Evolutionary conservation across 2,888 invertebrate genomes (phyloP).

Genomic region (Sicus ferrugineus): DNA sequence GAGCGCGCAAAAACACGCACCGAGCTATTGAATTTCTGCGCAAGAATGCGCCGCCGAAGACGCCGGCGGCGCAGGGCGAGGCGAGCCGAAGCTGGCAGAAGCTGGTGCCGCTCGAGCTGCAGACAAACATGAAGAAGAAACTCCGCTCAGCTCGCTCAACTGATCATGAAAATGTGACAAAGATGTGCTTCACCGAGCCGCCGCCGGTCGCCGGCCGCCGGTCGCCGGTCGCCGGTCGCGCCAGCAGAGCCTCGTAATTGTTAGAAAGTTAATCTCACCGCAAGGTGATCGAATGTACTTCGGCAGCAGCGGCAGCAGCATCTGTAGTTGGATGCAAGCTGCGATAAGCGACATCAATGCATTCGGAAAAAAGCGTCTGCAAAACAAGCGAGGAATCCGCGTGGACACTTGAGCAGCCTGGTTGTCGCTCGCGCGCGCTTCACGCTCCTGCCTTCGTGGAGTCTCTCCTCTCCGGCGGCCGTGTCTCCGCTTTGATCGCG

Average conservation of each 20-base stretch:
- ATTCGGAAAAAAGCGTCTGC: neutral
- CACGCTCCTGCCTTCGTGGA: neutral
- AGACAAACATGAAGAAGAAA: slow-evolving; percentile 1
- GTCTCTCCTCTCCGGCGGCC: neutral
- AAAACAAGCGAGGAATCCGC: slow-evolving; percentile 3
- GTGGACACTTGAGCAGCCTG: slow-evolving; percentile 23
- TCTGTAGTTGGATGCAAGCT: neutral
- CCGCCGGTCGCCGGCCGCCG: neutral
- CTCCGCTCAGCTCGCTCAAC: neutral
- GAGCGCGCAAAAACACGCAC: slow-evolving; percentile 4
- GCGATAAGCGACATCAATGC: neutral
- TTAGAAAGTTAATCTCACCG: slow-evolving; percentile 42
- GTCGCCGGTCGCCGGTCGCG: neutral
- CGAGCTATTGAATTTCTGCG: slow-evolving; percentile 26
- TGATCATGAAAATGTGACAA: slow-evolving; percentile 31
- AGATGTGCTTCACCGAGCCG: slow-evolving; percentile 21
- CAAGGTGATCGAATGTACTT: slow-evolving; percentile 51
- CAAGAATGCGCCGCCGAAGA: neutral
- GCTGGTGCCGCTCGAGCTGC: too few species aligned
- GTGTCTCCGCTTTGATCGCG: neutral
- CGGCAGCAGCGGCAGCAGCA: neutral
- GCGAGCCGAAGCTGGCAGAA: too few species aligned
- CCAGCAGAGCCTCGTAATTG: slow-evolving; percentile 9
- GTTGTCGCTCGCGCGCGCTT: slow-evolving; percentile 9
- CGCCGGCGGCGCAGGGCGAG: neutral